These are phyloP conservation scores for Scyliorhinus canicula DNA, from an alignment of 2,797 vertebrate genomes.

Conservation along the genomic window DNA sequence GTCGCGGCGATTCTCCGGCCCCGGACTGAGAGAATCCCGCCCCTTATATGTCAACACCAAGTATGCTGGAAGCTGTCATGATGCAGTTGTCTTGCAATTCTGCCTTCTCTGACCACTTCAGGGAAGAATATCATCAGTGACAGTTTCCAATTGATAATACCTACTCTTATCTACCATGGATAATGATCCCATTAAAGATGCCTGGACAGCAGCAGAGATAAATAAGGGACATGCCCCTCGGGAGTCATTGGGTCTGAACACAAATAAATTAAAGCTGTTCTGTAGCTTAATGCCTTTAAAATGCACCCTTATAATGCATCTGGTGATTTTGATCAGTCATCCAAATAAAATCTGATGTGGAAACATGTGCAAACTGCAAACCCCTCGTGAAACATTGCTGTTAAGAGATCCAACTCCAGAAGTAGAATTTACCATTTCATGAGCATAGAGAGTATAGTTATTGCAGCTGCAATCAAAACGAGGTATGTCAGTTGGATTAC, in stretches of 20 bases:
- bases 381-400: neutral
- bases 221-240: neutral
- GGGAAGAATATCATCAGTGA: neutral
- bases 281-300: neutral
- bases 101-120: neutral
- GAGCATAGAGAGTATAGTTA: neutral
- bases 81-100: neutral
- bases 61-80: no score
- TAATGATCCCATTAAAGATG: neutral
- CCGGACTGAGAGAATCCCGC: no score
- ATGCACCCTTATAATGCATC: neutral
- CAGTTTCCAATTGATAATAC: neutral
- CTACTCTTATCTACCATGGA: neutral
- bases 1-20: no score
- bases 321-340: neutral
- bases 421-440: neutral
- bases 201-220: neutral
- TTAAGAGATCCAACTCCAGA: neutral
- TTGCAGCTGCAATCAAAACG: neutral
- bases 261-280: neutral
- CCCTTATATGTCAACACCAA: no score
- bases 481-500: neutral
- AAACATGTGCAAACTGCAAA: neutral
- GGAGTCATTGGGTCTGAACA: neutral
- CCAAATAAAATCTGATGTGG: slow-evolving; percentile 1